Evolutionary conservation across 2,888 invertebrate genomes (phyloP).

Genomic region (Strigamia transsilvanica): DNA sequence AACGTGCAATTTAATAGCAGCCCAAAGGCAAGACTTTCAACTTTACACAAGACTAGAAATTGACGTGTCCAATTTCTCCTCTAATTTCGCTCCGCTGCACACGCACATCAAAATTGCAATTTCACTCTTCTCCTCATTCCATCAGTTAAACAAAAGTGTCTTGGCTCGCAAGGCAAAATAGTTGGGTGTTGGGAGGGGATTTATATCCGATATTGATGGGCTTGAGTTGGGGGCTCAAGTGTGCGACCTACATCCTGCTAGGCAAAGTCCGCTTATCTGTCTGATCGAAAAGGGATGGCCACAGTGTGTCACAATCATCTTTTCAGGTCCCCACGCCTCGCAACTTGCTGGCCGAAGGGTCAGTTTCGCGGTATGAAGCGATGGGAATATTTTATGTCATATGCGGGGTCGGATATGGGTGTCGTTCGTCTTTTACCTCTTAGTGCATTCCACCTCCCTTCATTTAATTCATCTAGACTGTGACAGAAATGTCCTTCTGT

Average conservation of each 20-base stretch:
- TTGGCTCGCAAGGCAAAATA: neutral
- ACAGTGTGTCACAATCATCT: constrained; percentile 45
- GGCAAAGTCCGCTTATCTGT: constrained; percentile 41
- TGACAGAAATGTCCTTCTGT: constrained; percentile 39
- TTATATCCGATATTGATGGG: constrained; percentile 36
- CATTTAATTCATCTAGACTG: constrained; percentile 36
- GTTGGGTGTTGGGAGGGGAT: constrained; percentile 21
- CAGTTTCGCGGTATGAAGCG: constrained; percentile 15
- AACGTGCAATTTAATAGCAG: constrained; percentile 42
- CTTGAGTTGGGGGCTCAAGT: constrained; percentile 27
- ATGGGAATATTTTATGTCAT: constrained; percentile 40
- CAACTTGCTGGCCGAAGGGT: constrained; percentile 22
- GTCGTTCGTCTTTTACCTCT: neutral
- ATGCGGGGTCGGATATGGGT: neutral
- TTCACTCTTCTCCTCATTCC: constrained; percentile 11
- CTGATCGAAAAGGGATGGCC: constrained; percentile 43
- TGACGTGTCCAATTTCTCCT: constrained; percentile 44
- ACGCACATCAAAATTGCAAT: constrained; percentile 40
- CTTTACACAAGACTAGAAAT: constrained; percentile 31
- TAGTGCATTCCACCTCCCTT: constrained; percentile 34
- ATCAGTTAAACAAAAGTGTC: neutral
- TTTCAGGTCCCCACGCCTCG: neutral
- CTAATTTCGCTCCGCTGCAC: constrained; percentile 35
- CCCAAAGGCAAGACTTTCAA: constrained; percentile 13
- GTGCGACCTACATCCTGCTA: constrained; percentile 44